phyloP scores from a whole-genome alignment of 2,113 vertebrate genomes.

The Python bivittatus region DNA sequence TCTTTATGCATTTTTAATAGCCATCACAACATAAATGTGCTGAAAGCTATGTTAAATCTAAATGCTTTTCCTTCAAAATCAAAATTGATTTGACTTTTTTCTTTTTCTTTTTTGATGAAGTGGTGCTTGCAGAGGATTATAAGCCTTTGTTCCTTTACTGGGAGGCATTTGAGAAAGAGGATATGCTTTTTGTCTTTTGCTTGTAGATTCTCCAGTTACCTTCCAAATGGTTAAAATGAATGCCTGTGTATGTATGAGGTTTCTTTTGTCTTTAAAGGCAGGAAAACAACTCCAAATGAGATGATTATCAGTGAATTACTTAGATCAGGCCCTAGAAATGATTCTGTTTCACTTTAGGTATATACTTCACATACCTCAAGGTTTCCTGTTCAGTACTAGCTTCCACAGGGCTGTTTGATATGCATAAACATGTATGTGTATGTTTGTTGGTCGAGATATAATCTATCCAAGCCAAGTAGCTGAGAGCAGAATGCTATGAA shows the following conservation, averaged over 20 bases:
- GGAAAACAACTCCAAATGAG: conserved; percentile 44
- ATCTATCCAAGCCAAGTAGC: conserved; percentile 3
- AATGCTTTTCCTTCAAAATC: conserved; percentile 63
- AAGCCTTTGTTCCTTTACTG: conserved; percentile 30
- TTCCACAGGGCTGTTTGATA: accelerated
- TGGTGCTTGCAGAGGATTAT: conserved; percentile 17
- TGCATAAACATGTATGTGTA: not conserved
- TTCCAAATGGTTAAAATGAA: conserved; percentile 35
- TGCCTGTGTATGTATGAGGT: conserved; percentile 36
- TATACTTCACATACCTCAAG: not conserved
- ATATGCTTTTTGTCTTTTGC: not conserved
- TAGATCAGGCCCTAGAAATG: conserved; percentile 25
- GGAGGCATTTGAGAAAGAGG: conserved; percentile 14
- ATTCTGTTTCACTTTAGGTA: not conserved
- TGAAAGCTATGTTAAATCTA: conserved; percentile 48
- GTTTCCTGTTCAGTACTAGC: not conserved
- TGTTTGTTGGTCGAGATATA: not conserved
- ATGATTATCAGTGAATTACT: conserved; percentile 19
- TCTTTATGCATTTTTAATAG: conserved; percentile 46
- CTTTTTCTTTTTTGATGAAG: conserved; percentile 25
- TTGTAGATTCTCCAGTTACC: conserved; percentile 27
- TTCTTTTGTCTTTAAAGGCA: conserved; percentile 46
- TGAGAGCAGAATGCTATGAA: not conserved
- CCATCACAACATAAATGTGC: conserved; percentile 15
- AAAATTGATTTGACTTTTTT: conserved; percentile 50